These are phyloP conservation scores for Choloepus didactylus DNA, from an alignment of 2,797 vertebrate genomes.

Conservation along the genomic window DNA sequence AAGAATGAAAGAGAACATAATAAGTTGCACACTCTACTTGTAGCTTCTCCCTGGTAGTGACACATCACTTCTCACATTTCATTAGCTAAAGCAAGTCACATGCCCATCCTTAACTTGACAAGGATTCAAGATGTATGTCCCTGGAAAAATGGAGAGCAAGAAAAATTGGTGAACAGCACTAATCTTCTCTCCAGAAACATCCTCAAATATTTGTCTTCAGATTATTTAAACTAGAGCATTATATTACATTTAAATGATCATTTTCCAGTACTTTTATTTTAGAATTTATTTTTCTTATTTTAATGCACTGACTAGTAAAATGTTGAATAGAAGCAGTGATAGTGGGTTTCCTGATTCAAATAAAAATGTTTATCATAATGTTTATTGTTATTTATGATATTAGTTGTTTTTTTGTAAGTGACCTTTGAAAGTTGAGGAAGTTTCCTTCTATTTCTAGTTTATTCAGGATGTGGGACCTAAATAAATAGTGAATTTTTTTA, in stretches of 20 bases:
- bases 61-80: not conserved
- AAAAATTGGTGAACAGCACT: not conserved
- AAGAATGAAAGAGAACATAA: not conserved
- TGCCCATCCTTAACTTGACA: not conserved
- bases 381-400: not conserved
- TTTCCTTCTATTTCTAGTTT: slow-evolving; percentile 7
- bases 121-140: not conserved
- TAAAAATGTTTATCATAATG: not conserved
- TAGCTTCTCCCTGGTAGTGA: not conserved
- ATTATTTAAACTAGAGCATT: not conserved
- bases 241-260: not conserved
- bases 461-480: not conserved
- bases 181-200: not conserved
- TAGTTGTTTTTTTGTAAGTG: not conserved
- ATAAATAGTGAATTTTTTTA: not conserved
- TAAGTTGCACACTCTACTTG: not conserved
- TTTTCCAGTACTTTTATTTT: not conserved
- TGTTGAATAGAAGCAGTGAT: not conserved
- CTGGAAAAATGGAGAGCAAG: not conserved
- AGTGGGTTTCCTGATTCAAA: not conserved
- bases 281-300: not conserved
- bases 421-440: not conserved
- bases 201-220: not conserved
- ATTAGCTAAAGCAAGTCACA: not conserved
- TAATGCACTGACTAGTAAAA: not conserved